Evolutionary conservation across 2,888 invertebrate genomes (phyloP).

Genomic region (Girardia tigrina): DNA sequence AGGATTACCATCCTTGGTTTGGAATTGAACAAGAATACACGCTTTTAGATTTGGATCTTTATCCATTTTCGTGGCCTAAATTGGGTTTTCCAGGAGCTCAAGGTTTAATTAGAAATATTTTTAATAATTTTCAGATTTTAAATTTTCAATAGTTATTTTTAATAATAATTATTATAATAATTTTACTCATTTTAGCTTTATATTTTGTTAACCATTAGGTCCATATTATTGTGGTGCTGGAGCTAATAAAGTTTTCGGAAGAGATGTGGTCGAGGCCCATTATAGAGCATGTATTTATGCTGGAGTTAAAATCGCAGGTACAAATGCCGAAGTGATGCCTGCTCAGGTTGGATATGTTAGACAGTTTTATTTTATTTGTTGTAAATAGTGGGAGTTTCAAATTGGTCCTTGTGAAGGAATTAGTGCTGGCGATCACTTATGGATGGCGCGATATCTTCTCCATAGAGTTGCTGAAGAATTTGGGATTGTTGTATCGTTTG

Average conservation of each 20-base stretch:
- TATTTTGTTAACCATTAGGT: slow-evolving; percentile 39
- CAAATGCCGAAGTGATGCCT: slow-evolving; percentile 96
- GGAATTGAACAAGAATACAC: slow-evolving; percentile 56
- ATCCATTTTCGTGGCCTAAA: slow-evolving; percentile 50
- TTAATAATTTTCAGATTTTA: neutral
- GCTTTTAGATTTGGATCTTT: slow-evolving; percentile 50
- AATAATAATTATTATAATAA: no score
- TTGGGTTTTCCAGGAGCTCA: slow-evolving; percentile 48
- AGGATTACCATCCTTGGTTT: slow-evolving; percentile 51
- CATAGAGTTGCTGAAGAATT: slow-evolving; percentile 53
- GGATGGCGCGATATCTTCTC: slow-evolving; percentile 53
- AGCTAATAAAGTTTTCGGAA: slow-evolving; percentile 75
- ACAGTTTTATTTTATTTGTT: neutral
- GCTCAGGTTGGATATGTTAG: slow-evolving; percentile 56
- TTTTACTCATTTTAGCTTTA: no score
- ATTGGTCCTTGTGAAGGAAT: slow-evolving; percentile 81
- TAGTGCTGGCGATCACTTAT: slow-evolving; percentile 53
- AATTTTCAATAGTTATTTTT: neutral
- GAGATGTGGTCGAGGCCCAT: slow-evolving; percentile 89
- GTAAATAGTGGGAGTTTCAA: slow-evolving; percentile 55
- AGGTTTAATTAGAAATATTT: slow-evolving; percentile 40
- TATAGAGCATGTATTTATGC: slow-evolving; percentile 84
- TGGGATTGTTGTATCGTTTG: slow-evolving; percentile 52
- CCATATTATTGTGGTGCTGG: slow-evolving; percentile 98
- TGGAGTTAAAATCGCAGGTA: slow-evolving; percentile 77